Evolutionary conservation across 1,140 invertebrate species (phyloP).

Genomic region (Sitophilus oryzae): DNA sequence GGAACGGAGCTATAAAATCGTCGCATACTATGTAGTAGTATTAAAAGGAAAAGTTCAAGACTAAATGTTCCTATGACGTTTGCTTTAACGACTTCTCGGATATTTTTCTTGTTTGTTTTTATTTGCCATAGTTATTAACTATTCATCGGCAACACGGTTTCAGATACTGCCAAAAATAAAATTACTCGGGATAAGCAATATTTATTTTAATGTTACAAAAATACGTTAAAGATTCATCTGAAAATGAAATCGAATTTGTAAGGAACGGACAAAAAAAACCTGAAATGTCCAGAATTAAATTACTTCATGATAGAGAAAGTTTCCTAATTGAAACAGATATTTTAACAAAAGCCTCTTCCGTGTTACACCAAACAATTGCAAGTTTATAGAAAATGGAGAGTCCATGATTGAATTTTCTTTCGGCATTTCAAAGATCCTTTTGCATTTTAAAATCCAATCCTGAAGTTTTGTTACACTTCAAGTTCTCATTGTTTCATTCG

Average conservation of each 20-base stretch:
- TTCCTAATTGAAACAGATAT: conserved; percentile 25
- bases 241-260: conserved; percentile 6
- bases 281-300: conserved; percentile 12
- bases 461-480: conserved; percentile 6
- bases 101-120: neutral
- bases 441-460: conserved; percentile 14
- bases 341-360: conserved; percentile 20
- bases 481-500: conserved; percentile 1
- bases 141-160: too few relatives aligned
- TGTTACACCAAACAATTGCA: conserved; percentile 21
- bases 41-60: neutral
- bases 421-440: conserved; percentile 8
- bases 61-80: neutral
- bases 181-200: too few relatives aligned
- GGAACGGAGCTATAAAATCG: conserved; percentile 13
- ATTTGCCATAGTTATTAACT: neutral
- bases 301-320: conserved; percentile 20
- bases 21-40: conserved; percentile 2
- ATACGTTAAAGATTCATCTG: too few relatives aligned
- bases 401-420: conserved; percentile 18
- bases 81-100: neutral
- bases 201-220: too few relatives aligned
- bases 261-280: neutral
- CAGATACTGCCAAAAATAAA: too few relatives aligned
- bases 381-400: conserved; percentile 22